Conservation (phyloP, 2,797 vertebrate genomes). For the Gouania willdenowi region DNA sequence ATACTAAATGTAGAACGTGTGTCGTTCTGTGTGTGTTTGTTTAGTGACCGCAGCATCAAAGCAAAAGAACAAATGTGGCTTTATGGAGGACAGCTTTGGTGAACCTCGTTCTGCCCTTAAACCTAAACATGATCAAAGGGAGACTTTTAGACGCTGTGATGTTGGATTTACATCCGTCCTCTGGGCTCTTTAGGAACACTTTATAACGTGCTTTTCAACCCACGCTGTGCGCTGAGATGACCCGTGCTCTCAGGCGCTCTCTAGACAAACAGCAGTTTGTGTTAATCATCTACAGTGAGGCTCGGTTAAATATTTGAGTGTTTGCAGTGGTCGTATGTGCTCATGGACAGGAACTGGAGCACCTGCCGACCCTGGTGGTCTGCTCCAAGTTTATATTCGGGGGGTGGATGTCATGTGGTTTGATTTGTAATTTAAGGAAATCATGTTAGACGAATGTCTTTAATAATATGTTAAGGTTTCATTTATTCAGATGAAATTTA, state of each 20-base stretch:
- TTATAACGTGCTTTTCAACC: background rate
- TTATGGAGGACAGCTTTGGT: constrained; percentile 3
- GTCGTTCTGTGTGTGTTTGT: too few relatives aligned
- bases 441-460: too few relatives aligned
- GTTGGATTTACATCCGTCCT: constrained; percentile 31
- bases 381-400: constrained; percentile 2
- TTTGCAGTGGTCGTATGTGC: constrained; percentile 25
- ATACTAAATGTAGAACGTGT: too few relatives aligned
- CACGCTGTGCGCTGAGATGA: constrained; percentile 2
- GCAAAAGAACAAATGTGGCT: background rate
- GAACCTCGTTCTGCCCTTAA: too few relatives aligned
- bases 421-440: background rate
- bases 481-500: too few relatives aligned
- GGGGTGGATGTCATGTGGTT: background rate
- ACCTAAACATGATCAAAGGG: constrained; percentile 20
- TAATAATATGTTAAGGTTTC: too few relatives aligned
- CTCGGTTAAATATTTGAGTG: constrained; percentile 28
- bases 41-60: too few relatives aligned
- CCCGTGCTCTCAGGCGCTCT: constrained; percentile 28
- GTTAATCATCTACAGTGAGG: constrained; percentile 46
- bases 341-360: constrained; percentile 8
- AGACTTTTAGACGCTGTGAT: constrained; percentile 6
- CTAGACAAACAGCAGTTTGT: constrained; percentile 46
- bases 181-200: constrained; percentile 2
- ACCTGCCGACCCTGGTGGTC: constrained; percentile 3